Percentiles rank a stretch among this genome's conserved stretches.
Conservation (phyloP, 2,888 invertebrate genomes). For the Dicyrtomina minuta region DNA sequence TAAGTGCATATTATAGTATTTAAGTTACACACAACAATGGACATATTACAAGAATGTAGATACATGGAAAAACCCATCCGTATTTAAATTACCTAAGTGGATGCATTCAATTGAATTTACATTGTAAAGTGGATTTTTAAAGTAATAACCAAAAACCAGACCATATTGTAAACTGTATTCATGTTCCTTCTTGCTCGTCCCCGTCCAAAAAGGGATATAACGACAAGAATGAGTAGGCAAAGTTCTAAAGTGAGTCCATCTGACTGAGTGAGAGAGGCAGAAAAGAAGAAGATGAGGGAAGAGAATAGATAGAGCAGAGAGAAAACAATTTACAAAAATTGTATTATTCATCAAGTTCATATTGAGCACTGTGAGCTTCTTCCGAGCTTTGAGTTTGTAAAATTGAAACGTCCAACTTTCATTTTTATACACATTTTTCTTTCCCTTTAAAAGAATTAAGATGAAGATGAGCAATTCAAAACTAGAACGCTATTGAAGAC, state of each 20-base stretch:
- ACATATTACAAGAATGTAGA: too few species aligned
- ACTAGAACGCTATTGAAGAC: background rate
- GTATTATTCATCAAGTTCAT: slow-evolving; percentile 22
- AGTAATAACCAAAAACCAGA: background rate
- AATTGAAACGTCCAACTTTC: slow-evolving; percentile 15
- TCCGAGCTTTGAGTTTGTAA: slow-evolving; percentile 19
- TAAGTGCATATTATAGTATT: too few species aligned
- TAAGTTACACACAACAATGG: too few species aligned
- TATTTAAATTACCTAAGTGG: background rate
- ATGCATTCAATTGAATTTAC: background rate
- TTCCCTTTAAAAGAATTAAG: slow-evolving; percentile 14
- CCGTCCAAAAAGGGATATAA: background rate
- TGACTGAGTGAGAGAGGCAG: too few species aligned
- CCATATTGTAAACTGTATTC: background rate
- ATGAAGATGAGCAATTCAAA: slow-evolving; percentile 15
- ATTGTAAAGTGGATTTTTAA: background rate
- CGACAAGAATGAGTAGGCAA: background rate
- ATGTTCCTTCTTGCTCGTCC: background rate
- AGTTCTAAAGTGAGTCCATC: background rate
- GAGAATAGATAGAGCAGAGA: slow-evolving; percentile 5
- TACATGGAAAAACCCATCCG: too few species aligned
- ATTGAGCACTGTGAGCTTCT: background rate
- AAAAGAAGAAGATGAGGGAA: background rate
- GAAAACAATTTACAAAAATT: slow-evolving; percentile 1
- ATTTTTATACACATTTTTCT: slow-evolving; percentile 16